Evolutionary conservation across 1,140 invertebrate species (phyloP).

Genomic region (Argopecten irradians): DNA sequence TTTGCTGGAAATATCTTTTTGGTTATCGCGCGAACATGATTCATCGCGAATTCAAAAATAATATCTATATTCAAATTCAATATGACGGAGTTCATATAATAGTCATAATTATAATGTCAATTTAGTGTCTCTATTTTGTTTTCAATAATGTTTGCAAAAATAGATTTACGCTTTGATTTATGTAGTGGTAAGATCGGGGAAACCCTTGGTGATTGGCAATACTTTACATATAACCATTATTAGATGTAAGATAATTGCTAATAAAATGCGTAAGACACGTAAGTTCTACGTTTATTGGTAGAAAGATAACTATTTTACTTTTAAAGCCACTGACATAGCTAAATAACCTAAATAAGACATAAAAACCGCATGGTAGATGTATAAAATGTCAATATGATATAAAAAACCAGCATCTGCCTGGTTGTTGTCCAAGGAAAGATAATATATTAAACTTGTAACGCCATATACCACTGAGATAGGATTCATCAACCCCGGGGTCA

Average conservation of each 20-base stretch:
- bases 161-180: no score
- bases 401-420: neutral
- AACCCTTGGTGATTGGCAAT: no score
- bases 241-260: neutral
- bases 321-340: neutral
- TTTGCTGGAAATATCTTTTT: no score
- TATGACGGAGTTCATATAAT: no score
- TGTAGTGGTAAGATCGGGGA: no score
- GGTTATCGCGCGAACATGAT: no score
- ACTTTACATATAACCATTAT: neutral
- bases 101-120: no score
- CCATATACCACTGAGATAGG: neutral
- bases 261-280: neutral
- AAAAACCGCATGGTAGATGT: neutral
- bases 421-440: neutral
- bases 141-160: no score
- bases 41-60: no score
- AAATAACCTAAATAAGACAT: neutral
- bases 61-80: no score
- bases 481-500: neutral
- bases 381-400: neutral
- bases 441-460: slow-evolving; percentile 13
- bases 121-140: no score
- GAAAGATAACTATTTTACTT: neutral
- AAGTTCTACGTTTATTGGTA: neutral